Conservation (phyloP, 2,797 vertebrate species). For the Gymnocypris eckloni region DNA sequence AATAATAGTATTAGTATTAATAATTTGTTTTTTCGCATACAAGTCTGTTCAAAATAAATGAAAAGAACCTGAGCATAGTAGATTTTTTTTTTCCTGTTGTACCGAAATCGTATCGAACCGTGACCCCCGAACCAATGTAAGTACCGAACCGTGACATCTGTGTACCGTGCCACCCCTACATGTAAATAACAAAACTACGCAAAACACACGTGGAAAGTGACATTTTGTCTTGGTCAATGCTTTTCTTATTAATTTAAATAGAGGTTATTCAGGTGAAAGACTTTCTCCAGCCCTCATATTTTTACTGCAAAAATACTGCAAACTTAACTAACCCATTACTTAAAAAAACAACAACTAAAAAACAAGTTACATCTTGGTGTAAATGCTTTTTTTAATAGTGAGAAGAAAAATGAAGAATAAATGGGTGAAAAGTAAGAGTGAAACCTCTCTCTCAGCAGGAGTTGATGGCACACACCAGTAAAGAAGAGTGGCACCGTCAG, state of each 20-base stretch:
- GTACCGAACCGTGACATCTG: too few relatives aligned
- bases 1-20: too few relatives aligned
- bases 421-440: background rate
- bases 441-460: background rate
- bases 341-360: background rate
- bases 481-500: background rate
- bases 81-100: too few relatives aligned
- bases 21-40: too few relatives aligned
- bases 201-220: too few relatives aligned
- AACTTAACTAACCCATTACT: background rate
- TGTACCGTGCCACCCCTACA: too few relatives aligned
- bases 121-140: too few relatives aligned
- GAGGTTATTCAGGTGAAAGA: background rate
- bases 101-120: too few relatives aligned
- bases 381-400: background rate
- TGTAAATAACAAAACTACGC: too few relatives aligned
- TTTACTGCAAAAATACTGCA: background rate
- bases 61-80: too few relatives aligned
- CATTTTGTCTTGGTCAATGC: background rate
- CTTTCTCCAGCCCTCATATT: background rate
- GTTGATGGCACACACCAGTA: background rate
- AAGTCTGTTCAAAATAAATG: too few relatives aligned
- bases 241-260: background rate
- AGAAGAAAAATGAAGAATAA: background rate
- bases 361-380: background rate